Conservation (phyloP, 2,113 vertebrate genomes). For the Glareola pratincola region DNA sequence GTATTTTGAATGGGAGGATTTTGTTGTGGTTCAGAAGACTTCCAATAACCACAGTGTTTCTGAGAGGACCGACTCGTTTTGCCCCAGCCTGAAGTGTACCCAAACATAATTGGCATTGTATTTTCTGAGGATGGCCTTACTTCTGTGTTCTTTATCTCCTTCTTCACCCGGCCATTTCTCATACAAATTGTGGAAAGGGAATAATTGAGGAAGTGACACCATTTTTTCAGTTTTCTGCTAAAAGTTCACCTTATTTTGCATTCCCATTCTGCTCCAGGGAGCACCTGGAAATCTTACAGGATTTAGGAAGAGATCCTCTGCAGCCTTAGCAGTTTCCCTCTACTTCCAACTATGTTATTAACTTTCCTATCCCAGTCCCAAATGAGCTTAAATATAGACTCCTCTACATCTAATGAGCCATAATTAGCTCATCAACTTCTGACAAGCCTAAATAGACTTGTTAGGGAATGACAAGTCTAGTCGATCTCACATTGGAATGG, state of each 20-base stretch:
- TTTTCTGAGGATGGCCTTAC: neutral
- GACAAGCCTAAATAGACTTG: conserved; percentile 23
- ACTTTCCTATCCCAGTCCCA: neutral
- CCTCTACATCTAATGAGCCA: neutral
- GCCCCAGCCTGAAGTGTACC: neutral
- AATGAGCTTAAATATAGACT: conserved; percentile 34
- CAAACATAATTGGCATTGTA: neutral
- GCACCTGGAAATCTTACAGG: neutral
- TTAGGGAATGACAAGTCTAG: conserved; percentile 16
- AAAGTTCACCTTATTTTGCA: neutral
- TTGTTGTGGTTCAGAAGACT: neutral
- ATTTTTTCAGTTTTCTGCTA: neutral
- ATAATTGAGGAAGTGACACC: neutral
- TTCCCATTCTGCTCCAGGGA: neutral
- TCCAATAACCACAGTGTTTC: neutral
- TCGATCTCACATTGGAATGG: neutral
- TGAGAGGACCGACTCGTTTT: neutral
- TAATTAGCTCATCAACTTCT: conserved; percentile 33
- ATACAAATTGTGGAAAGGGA: neutral
- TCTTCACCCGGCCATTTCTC: neutral
- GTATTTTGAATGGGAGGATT: neutral
- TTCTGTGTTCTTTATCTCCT: neutral
- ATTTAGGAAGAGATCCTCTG: neutral
- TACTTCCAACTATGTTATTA: neutral
- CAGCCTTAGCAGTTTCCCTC: neutral